Conservation (phyloP, 2,888 invertebrate genomes). For the Drosophila neotestacea region DNA sequence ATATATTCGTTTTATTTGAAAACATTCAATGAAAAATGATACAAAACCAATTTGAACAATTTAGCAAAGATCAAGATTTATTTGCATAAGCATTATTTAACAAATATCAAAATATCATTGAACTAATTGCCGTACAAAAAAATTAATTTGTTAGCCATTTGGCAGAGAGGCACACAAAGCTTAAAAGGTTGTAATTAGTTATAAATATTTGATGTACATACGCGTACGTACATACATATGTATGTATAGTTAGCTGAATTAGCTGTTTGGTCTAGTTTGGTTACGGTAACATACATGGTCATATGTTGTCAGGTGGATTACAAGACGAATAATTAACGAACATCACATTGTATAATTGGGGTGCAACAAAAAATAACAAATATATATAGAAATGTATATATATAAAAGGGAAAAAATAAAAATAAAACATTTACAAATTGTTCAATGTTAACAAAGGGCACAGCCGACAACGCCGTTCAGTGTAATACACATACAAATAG, state of each 20-base stretch:
- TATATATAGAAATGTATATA: not conserved
- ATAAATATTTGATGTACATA: conserved; percentile 1
- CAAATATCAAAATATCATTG: conserved; percentile 32
- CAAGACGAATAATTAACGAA: conserved; percentile 36
- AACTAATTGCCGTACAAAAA: conserved; percentile 22
- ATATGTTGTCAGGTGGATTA: conserved; percentile 8
- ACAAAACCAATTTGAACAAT: not conserved
- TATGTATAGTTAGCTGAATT: conserved; percentile 4
- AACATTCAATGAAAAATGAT: not conserved
- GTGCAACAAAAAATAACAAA: conserved; percentile 4
- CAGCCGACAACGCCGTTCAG: conserved; percentile 30
- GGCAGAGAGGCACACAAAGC: conserved; percentile 35
- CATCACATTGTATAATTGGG: conserved; percentile 23
- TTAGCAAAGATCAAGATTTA: conserved; percentile 11
- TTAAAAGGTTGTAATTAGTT: conserved; percentile 8
- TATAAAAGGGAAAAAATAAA: not conserved
- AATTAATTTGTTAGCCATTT: conserved; percentile 14
- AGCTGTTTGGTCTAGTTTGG: conserved; percentile 30
- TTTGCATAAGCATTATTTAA: conserved; percentile 33
- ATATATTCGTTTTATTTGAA: not conserved
- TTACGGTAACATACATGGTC: conserved; percentile 1
- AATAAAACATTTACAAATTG: conserved; percentile 12
- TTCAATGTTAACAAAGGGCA: conserved; percentile 27
- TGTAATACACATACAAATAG: conserved; percentile 38
- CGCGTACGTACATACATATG: too few relatives aligned